Conservation (phyloP, 2,888 invertebrate genomes). For the Pollenia angustigena region DNA sequence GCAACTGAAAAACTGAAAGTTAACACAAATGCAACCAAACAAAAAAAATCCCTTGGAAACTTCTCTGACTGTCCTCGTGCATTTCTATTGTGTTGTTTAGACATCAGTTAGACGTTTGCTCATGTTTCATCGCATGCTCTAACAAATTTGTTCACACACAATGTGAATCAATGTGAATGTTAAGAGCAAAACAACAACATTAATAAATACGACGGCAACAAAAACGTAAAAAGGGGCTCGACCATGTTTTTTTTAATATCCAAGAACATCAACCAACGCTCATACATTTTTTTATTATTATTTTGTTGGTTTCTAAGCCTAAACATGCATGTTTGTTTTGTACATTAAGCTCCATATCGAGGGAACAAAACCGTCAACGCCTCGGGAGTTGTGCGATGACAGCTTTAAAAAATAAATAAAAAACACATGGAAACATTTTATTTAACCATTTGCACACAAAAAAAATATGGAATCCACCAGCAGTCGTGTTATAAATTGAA, state of each 20-base stretch:
- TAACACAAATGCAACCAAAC: neutral
- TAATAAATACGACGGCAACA: conserved; percentile 5
- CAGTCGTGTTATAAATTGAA: conserved; percentile 47
- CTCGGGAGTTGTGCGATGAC: conserved; percentile 66
- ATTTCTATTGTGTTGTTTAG: conserved; percentile 31
- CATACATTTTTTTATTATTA: conserved; percentile 9
- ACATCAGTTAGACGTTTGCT: conserved; percentile 56
- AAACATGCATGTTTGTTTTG: conserved; percentile 47
- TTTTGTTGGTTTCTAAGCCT: conserved; percentile 27
- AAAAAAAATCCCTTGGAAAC: neutral
- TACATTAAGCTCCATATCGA: conserved; percentile 30
- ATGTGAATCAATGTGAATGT: conserved; percentile 40
- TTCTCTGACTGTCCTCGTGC: neutral
- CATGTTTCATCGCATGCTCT: conserved; percentile 43
- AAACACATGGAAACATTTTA: conserved; percentile 11
- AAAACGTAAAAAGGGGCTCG: conserved; percentile 51
- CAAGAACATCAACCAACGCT: conserved; percentile 24
- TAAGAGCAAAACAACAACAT: conserved; percentile 25
- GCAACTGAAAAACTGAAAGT: too few species aligned
- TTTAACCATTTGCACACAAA: conserved; percentile 10
- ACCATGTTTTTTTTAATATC: conserved; percentile 14
- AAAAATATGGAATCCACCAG: conserved; percentile 8
- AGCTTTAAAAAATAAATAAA: conserved; percentile 50
- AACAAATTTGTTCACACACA: conserved; percentile 50
- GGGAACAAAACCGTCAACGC: conserved; percentile 54